Evolutionary conservation across 2,113 vertebrate genomes (phyloP), one percentile per base, ranked within the genome.

Genomic region (Eonycteris spelaea): DNA sequence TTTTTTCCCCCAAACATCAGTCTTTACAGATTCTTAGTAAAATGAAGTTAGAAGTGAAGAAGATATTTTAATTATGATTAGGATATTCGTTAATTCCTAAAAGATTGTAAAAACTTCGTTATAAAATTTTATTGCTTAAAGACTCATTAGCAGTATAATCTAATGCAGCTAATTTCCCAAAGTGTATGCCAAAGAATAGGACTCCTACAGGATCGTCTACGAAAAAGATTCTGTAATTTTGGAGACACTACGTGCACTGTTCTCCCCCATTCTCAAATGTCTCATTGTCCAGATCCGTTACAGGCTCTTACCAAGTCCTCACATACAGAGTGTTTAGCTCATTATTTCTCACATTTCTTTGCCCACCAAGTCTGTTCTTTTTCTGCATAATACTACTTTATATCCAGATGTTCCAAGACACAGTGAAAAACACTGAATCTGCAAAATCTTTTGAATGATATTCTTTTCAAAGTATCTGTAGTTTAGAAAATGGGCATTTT

Each of bases 71-170:
- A 68, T 82, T 90, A 59, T 38, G 26, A 57, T 28, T 43, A 35
- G 30, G 14, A 40, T 74, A 74, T 71, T 68, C 65, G 11, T 92
- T 88, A 48, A 85, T 88, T 95, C 26, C 16, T 43, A 94, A 40
- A 2, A 96, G 67, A 86, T 28, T 51, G 2, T 92, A 63, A 87
- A 84, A 85, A 5, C 26, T 53, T 45, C 70, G 18, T 89, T 68
- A 12, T 35, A 7, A 55, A 45, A 40, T 78, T 91, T 65, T 51
- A 51, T 55, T 48, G 7, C 55, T 80, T 88, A 59, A 65, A 88
- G 75, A n/a, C 9, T 70, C 38, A 24, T 35, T 73, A 78, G 26
- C 28, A n/a, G 24, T 67, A n/a, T 67, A n/a, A 80, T 45, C 10
- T 63, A 77, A 5, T 93, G 30, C 68, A 74, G 24, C 9, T 74